Conservation (phyloP, 1,140 invertebrate species). For the Drosophila fuyamai region DNA sequence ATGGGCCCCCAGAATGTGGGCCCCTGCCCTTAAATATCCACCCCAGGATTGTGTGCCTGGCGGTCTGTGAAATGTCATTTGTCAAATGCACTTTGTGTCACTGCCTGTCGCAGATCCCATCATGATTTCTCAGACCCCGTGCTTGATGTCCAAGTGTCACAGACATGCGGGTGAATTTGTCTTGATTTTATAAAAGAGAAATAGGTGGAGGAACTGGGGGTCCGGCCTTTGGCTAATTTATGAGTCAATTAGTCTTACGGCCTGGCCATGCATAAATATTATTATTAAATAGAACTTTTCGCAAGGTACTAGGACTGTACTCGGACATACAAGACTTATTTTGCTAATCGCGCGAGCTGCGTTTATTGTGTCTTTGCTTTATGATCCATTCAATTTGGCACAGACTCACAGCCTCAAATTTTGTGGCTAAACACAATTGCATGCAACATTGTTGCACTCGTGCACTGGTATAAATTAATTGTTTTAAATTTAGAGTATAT, state of each 20-base stretch:
- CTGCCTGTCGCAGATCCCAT: conserved; percentile 64
- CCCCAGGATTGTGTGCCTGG: conserved; percentile 60
- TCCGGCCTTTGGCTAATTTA: conserved; percentile 63
- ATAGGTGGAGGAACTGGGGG: conserved; percentile 1
- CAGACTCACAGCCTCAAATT: conserved; percentile 18
- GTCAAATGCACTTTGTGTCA: conserved; percentile 83
- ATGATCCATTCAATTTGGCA: conserved; percentile 69
- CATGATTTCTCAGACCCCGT: conserved; percentile 37
- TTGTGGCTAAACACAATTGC: conserved; percentile 4
- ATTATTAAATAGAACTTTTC: conserved; percentile 55
- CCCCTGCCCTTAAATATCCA: neutral
- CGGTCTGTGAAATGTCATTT: conserved; percentile 83
- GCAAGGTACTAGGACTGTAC: conserved; percentile 18
- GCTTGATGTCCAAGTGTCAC: conserved; percentile 73
- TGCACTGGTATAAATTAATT: conserved; percentile 18
- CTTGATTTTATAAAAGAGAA: conserved; percentile 50
- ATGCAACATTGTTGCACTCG: conserved; percentile 31
- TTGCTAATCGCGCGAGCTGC: conserved; percentile 49
- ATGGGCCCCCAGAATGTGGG: conserved; percentile 61
- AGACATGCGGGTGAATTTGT: conserved; percentile 80
- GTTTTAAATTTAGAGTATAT: too few relatives aligned
- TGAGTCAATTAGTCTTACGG: conserved; percentile 77
- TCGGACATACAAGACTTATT: conserved; percentile 30
- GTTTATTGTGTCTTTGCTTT: conserved; percentile 80
- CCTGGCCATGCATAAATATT: conserved; percentile 65